Percentiles rank a stretch among this genome's conserved stretches.
phyloP scores from a whole-genome alignment of 2,797 vertebrate species.

The Aulostomus chinensis region DNA sequence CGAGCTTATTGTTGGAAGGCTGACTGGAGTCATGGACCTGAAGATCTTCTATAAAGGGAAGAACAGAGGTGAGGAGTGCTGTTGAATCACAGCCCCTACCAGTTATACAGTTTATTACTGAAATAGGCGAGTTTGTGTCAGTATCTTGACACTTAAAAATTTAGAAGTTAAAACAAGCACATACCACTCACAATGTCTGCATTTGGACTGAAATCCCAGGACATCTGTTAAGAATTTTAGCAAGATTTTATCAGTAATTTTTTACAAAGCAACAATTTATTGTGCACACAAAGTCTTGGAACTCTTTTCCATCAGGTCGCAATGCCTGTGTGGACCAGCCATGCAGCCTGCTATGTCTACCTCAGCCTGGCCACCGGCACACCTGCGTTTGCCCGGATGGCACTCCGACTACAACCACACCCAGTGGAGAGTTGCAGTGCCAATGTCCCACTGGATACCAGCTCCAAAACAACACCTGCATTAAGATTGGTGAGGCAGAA shows the following conservation, averaged over 20 bases:
- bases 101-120: too few relatives aligned
- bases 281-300: too few relatives aligned
- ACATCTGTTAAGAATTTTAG: too few relatives aligned
- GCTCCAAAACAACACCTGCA: constrained; percentile 85
- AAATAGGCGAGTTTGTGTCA: too few relatives aligned
- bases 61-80: constrained; percentile 84
- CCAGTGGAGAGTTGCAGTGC: constrained; percentile 86
- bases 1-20: constrained; percentile 87
- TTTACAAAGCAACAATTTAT: too few relatives aligned
- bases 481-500: constrained; percentile 84
- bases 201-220: too few relatives aligned
- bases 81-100: too few relatives aligned
- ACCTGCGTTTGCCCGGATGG: constrained; percentile 92
- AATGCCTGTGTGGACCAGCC: constrained; percentile 88
- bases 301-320: constrained; percentile 76
- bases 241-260: too few relatives aligned
- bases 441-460: constrained; percentile 88
- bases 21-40: constrained; percentile 97
- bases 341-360: constrained; percentile 92
- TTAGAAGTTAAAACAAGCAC: too few relatives aligned
- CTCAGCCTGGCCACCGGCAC: constrained; percentile 83
- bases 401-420: constrained; percentile 73
- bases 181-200: too few relatives aligned
- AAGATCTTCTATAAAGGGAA: constrained; percentile 98
- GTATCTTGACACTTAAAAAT: too few relatives aligned